Evolutionary conservation across 2,888 invertebrate species (phyloP), one percentile per base, ranked within the genome.

Genomic region (Aspidapion aeneum): DNA sequence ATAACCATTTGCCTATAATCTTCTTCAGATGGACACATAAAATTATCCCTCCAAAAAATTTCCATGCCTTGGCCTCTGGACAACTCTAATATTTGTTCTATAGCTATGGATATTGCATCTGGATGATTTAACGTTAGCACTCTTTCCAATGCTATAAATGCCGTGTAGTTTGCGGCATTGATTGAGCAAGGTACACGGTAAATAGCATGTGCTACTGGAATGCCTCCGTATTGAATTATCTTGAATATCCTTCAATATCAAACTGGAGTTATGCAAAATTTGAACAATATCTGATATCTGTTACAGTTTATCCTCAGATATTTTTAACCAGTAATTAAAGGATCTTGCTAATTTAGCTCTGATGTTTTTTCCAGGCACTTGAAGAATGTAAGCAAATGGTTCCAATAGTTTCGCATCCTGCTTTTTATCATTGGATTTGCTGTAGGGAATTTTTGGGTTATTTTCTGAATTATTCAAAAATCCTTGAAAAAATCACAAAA

Each of bases 141-240:
- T 80, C 91, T 93, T 79, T 97, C 92, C 21, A 98, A 82, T 1
- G 95, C 95, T 68, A 96, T 86, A 78, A 96, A 94, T 78, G 96
- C 87, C 9, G 91, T 91, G 81, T 97, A 98, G 82, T 98, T 98
- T 21, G 97, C 97, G 1, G 96, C 91, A 81, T 97, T 98, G 72
- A 98, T 95, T 21, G 98, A 97, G 76, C 93, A 93, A 7, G 97
- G 91, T 60, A 95, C 88, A 51, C 98, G 98, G 81, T 93, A 98
- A 74, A 98, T 96, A 63, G 93, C 92, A 84, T 98, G 98, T 2
- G 98, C 97, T 20, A 97, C 97, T n/a, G 96, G 96, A 71, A 94
- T 91, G 35, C 96, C 96, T 75, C 96, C 86, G 84, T 74, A 94
- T 93, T 18, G 97, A 97, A 82, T 91, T 94, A 82, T 98, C 98